These are phyloP conservation scores for Cryptomyrus ogoouensis DNA, from an alignment of 2,113 vertebrate genomes.

Conservation along the genomic window DNA sequence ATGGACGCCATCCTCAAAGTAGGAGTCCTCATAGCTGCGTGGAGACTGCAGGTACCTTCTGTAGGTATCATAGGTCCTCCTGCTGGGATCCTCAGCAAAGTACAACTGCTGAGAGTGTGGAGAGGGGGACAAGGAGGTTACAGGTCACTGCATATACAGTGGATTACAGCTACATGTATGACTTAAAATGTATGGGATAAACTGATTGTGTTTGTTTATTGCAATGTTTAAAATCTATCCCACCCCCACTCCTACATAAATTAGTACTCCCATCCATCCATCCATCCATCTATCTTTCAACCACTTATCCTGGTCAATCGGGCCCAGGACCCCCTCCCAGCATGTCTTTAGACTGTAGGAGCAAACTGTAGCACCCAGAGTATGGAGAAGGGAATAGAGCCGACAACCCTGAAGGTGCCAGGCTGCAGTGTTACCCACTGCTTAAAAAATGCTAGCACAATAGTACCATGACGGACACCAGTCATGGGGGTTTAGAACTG, in stretches of 20 bases:
- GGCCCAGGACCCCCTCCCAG: not conserved
- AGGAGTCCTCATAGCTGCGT: conserved; percentile 84
- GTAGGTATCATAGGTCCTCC: conserved; percentile 88
- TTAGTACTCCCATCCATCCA: not conserved
- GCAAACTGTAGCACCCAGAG: not conserved
- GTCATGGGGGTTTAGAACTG: not conserved
- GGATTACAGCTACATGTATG: not conserved
- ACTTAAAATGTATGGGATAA: not conserved
- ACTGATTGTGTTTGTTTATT: not conserved
- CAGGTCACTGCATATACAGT: not conserved
- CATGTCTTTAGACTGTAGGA: not conserved
- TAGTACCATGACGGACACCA: not conserved
- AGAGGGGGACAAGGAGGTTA: not conserved
- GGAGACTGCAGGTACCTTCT: conserved; percentile 86
- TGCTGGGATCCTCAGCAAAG: conserved; percentile 74
- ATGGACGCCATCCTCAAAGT: conserved; percentile 82
- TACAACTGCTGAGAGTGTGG: conserved; percentile 72
- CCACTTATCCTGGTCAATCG: not conserved
- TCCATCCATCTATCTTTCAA: not conserved
- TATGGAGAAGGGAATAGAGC: not conserved
- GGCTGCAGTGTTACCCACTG: not conserved
- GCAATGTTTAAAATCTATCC: not conserved
- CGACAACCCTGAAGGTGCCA: not conserved
- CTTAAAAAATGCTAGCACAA: not conserved
- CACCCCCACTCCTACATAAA: not conserved